Evolutionary conservation across 2,113 vertebrate species (phyloP), one percentile per base, ranked within the genome.

Genomic region (Callipepla californica): DNA sequence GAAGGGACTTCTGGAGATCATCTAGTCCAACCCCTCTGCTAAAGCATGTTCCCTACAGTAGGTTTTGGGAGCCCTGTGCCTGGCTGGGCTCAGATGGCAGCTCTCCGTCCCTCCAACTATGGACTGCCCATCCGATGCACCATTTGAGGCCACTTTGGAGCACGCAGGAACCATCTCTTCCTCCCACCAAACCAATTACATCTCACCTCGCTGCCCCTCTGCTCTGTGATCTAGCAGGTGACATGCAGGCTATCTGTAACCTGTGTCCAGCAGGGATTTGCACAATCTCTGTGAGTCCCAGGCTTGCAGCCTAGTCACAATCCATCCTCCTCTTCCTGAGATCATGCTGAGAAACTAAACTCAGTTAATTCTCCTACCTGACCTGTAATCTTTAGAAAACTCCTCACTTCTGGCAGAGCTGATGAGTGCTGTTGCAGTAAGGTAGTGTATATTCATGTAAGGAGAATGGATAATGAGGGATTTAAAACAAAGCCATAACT

Each of bases 401-500:
- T 44, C 61, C 38, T 85, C 45, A 45, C 40, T 80, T 44, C 72
- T 65, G 30, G 7, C 20, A 77, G 84, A 40, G 69, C 47, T 53
- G 58, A 10, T 50, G 80, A 79, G 57, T 48, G 65, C 72, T 80
- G 13, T 57, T 92, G 47, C 83, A 92, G 91, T 63, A 89, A 94
- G 78, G 62, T 48, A 68, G 65, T 63, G 57, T 92, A n/a, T 63
- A 84, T 94, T 90, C 84, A 67, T 42, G 21, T 81, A 79, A 85
- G 65, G 83, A 48, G 92, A 90, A 95, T 86, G 85, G 84, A 86
- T 75, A 94, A 80, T 48, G 66, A 65, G 91, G 61, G 92, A 89
- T 89, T 93, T 91, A 66, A 91, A 91, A 95, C 63, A 87, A 92
- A 96, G 69, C 59, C 73, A 55, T 95, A 97, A 96, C 65, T 96